phyloP scores from a whole-genome alignment of 92 coral and sea anemone species.

The Porites evermanni region DNA sequence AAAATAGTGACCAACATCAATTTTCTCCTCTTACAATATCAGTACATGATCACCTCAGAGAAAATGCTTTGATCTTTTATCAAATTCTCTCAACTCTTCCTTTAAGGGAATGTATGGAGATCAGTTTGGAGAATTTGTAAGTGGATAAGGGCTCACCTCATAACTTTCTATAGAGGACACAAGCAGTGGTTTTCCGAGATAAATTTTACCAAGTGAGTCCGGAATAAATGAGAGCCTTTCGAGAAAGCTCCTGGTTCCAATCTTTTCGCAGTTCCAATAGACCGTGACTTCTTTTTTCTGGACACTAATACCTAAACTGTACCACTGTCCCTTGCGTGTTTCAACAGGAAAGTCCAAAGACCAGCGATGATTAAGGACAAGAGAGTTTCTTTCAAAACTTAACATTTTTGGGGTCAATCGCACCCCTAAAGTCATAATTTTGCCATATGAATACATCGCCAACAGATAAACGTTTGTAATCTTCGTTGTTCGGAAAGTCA shows the following conservation, averaged over 20 bases:
- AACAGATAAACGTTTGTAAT: conserved; percentile 70
- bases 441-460: conserved; percentile 66
- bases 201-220: conserved; percentile 63
- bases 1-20: too few relatives aligned
- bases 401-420: conserved; percentile 60
- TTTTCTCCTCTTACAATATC: too few relatives aligned
- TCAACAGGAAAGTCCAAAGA: conserved; percentile 81
- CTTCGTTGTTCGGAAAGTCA: conserved; percentile 66
- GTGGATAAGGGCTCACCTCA: conserved; percentile 39
- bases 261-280: conserved; percentile 86
- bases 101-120: too few relatives aligned
- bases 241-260: conserved; percentile 68
- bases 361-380: conserved; percentile 17
- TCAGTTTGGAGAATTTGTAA: too few relatives aligned
- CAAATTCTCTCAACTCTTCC: too few relatives aligned
- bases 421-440: conserved; percentile 67
- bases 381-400: conserved; percentile 58
- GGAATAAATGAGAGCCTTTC: conserved; percentile 64
- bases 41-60: too few relatives aligned
- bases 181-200: conserved; percentile 69
- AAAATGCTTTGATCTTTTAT: too few relatives aligned
- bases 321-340: conserved; percentile 74
- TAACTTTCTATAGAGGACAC: conserved; percentile 39
- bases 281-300: conserved; percentile 70
- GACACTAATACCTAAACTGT: conserved; percentile 84